A percentile compares a stretch with the other conserved stretches of the same genome.
Evolutionary conservation across 1,140 invertebrate genomes (phyloP).

Genomic region (Zaprionus camerounensis): DNA sequence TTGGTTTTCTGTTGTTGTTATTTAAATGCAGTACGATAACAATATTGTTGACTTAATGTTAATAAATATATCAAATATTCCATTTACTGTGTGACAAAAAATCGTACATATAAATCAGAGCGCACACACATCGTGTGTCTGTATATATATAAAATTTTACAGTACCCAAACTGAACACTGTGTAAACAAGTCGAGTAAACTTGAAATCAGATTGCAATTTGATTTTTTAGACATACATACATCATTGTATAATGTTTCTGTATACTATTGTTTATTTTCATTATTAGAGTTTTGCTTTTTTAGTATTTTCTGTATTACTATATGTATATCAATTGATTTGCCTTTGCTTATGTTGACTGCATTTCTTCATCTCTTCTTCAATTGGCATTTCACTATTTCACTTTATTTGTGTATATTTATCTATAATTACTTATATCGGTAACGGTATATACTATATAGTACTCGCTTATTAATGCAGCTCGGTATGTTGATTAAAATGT

Average conservation of each 20-base stretch:
- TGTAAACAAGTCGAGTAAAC: conserved; percentile 25
- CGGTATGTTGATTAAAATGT: conserved; percentile 46
- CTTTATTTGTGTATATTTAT: conserved; percentile 18
- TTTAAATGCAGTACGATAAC: conserved; percentile 79
- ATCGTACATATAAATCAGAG: conserved; percentile 27
- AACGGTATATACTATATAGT: conserved; percentile 23
- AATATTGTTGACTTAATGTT: conserved; percentile 78
- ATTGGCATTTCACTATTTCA: conserved; percentile 24
- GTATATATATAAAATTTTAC: conserved; percentile 10
- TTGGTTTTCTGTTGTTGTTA: conserved; percentile 40
- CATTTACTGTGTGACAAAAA: conserved; percentile 50
- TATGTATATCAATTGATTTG: conserved; percentile 1
- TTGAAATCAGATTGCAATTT: conserved; percentile 25
- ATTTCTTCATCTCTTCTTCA: not conserved
- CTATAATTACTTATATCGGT: conserved; percentile 43
- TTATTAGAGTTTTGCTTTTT: conserved; percentile 1
- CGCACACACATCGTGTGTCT: not conserved
- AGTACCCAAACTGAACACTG: conserved; percentile 10
- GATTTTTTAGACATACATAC: conserved; percentile 15
- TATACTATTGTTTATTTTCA: conserved; percentile 6
- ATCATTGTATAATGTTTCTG: not conserved
- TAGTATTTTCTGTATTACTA: conserved; percentile 2
- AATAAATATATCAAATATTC: conserved; percentile 77
- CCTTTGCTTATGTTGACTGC: not conserved
- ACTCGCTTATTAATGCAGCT: conserved; percentile 15